Base-by-base conservation (phyloP, 2,797 vertebrate genomes). In the Hypotaenidia okinawae region DNA sequence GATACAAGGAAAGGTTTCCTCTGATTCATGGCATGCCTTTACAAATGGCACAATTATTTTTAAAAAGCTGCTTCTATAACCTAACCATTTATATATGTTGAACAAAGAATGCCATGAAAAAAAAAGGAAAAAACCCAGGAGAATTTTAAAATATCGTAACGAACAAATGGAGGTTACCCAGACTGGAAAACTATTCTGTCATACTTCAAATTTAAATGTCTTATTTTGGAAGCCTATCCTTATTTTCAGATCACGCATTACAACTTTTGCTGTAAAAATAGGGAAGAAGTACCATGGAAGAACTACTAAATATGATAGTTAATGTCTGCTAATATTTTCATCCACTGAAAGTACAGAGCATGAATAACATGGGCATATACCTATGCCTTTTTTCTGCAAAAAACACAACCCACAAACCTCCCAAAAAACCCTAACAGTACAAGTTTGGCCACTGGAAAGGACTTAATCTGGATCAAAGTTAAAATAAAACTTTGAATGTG, bases 321-420 rank as follows among this genome's bases (percentile, higher is more conserved):
- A 24, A 3, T 51, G 32, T 9, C 2, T 9, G 4, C 23, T 57
- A 58, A 3, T 35, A 45, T 43, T 61, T 70, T 76, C 6, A 63
- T 39, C 6, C 13, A 25, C 43, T 70, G 13, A 52, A 85, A 45
- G 18, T 27, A 69, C 33, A 37, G 27, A 73, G 62, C 13, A 15
- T 6, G 11, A 47, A 21, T 35, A 58, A 63, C 0, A 1, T 9
- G 49, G 10, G 17, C 16, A 79, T 18, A 58, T 21, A 18, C 2
- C 4, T 51, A 41, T 1, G 4, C 1, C 5, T 69, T 74, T 74
- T 35, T 41, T 16, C 6, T 49, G 21, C 47, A 23, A 49, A 49
- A 49, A 49, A 23, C 5, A 16, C 47, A 49, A 49, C 47, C 11
- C 47, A 49, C 11, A 49, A 49, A 23, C 6, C 6, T 14, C 45